Conservation (phyloP, 2,113 vertebrate genomes). For the Micronycteris hirsuta region DNA sequence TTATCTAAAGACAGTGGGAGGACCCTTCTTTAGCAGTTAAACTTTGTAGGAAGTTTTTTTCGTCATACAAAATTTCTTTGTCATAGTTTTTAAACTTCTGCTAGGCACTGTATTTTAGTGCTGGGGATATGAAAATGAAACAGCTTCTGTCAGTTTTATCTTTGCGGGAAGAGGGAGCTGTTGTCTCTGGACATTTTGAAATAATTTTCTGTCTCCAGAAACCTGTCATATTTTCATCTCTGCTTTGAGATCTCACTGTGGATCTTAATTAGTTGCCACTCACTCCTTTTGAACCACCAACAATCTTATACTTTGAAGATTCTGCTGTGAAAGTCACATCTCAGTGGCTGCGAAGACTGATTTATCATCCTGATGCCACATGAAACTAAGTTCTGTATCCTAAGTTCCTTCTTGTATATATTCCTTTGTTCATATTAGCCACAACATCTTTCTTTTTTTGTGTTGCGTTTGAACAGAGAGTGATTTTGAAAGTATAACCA, state of each 20-base stretch:
- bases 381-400: not conserved
- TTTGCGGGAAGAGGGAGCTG: not conserved
- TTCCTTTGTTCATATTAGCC: conserved; percentile 21
- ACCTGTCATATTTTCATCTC: not conserved
- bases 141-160: not conserved
- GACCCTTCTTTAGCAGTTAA: not conserved
- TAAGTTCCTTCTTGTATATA: not conserved
- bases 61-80: not conserved
- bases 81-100: not conserved
- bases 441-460: conserved; percentile 17
- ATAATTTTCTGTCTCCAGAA: conserved; percentile 4
- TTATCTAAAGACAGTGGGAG: not conserved
- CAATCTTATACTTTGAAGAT: not conserved
- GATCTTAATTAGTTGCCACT: not conserved
- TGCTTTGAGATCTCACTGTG: not conserved
- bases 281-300: not conserved
- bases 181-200: not conserved
- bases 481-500: conserved; percentile 21
- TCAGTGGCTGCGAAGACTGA: not conserved
- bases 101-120: not conserved
- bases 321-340: not conserved
- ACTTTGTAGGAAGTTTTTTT: conserved; percentile 7
- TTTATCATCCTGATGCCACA: conserved; percentile 7
- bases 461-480: conserved; percentile 12
- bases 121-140: not conserved